Base-by-base conservation (phyloP, 2,113 vertebrate species). In the Calidris pygmaea region DNA sequence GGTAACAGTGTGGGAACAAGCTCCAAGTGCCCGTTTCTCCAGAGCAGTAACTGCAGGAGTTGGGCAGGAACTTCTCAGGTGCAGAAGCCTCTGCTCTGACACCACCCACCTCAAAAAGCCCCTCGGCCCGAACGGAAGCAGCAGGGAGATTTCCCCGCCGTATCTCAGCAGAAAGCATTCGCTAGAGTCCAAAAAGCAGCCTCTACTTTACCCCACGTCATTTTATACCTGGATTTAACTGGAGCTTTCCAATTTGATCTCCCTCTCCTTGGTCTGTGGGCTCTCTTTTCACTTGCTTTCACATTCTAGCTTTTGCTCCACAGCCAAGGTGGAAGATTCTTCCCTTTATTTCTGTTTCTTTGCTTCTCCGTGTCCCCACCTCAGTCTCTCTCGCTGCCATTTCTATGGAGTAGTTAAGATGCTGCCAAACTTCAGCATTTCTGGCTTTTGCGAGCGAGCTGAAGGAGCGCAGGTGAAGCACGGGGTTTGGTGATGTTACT, bases 151-250 rank as follows among this genome's bases (percentile, higher is more conserved):
- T 14, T 22, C 66, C 78, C n/a, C 60, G 34, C 30, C 16, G 0
- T 27, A 14, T 45, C 43, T 50, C 73, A 72, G 26, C 52, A 16
- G 7, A 9, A 66, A 68, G 3, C 2, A 6, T 43, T 71, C 6
- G 3, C 58, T 50, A 0, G 1, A 29, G 53, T 17, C 37, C 78
- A 68, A 70, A 48, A 41, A 3, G 15, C 60, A 84, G 39, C 63
- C 68, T 79, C 5, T 2, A 0, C 29, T 63, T 68, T 32, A 50
- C 9, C 27, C 34, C 45, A 14, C 2, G 1, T 4, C 15, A 43
- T 26, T 79, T 86, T 72, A 68, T 1, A 35, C 9, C 17, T 34
- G 35, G 24, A 78, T 77, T 91, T 65, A 71, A 85, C 3, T 1
- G 8, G 39, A 76, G 58, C 35, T 58, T 89, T 52, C 16, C 23